Evolutionary conservation across 2,888 invertebrate species (phyloP).

Genomic region (Mythimna lalbum): DNA sequence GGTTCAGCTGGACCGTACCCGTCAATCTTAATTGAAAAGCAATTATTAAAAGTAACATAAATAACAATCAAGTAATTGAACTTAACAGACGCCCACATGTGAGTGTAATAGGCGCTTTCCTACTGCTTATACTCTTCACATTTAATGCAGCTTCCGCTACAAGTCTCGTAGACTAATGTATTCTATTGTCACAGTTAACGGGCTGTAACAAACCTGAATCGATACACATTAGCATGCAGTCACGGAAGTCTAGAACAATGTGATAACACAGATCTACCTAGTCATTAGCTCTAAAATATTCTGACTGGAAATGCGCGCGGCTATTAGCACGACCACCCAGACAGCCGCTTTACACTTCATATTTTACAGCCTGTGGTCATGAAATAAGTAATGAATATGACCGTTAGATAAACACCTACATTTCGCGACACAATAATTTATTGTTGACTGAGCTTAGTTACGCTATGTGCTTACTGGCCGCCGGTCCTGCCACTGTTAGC

Average conservation of each 20-base stretch:
- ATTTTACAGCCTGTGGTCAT: slow-evolving; percentile 44
- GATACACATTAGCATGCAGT: slow-evolving; percentile 47
- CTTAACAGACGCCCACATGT: slow-evolving; percentile 75
- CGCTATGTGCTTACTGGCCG: slow-evolving; percentile 39
- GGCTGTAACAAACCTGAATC: slow-evolving; percentile 44
- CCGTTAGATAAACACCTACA: slow-evolving; percentile 65
- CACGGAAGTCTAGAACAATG: slow-evolving; percentile 52
- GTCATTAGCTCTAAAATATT: slow-evolving; percentile 41
- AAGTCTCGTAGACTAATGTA: slow-evolving; percentile 33
- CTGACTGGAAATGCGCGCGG: slow-evolving; percentile 22
- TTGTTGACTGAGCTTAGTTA: slow-evolving; percentile 59
- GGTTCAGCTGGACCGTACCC: slow-evolving; percentile 34
- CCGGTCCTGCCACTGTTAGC: slow-evolving; percentile 57
- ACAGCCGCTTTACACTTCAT: slow-evolving; percentile 37
- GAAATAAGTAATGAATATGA: slow-evolving; percentile 55
- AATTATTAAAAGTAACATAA: slow-evolving; percentile 81
- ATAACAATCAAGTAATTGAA: slow-evolving; percentile 83
- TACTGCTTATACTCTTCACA: slow-evolving; percentile 32
- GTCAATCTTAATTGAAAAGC: slow-evolving; percentile 78
- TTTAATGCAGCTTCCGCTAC: slow-evolving; percentile 47
- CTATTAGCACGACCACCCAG: slow-evolving; percentile 46
- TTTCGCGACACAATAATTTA: slow-evolving; percentile 54
- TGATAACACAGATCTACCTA: slow-evolving; percentile 37
- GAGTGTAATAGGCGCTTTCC: slow-evolving; percentile 55
- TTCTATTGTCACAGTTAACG: slow-evolving; percentile 55